Conservation (phyloP, 2,888 invertebrate genomes). For the Hyposoter didymator region DNA sequence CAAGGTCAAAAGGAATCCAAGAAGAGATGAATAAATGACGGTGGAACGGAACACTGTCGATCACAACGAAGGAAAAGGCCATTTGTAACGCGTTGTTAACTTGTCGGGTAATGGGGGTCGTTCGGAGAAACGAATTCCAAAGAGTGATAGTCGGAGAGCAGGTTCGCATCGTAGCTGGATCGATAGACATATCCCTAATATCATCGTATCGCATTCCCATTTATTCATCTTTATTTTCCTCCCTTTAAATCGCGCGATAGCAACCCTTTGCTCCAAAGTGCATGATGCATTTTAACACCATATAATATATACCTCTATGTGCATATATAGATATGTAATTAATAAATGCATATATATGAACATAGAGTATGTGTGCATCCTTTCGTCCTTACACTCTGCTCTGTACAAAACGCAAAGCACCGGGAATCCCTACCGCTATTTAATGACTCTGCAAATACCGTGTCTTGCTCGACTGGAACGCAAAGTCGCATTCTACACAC, state of each 20-base stretch:
- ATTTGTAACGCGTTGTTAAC: constrained; percentile 80
- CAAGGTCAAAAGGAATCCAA: not conserved
- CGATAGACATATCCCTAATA: constrained; percentile 71
- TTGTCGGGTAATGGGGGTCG: constrained; percentile 79
- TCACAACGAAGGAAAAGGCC: constrained; percentile 1
- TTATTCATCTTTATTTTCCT: not conserved
- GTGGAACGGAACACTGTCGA: not conserved
- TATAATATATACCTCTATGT: not conserved
- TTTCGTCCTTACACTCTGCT: constrained; percentile 36
- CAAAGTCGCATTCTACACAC: constrained; percentile 38
- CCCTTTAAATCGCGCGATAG: constrained; percentile 30
- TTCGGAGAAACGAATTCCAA: not conserved
- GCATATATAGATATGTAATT: not conserved
- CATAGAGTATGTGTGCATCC: not conserved
- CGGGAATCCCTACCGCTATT: constrained; percentile 78
- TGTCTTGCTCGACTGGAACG: constrained; percentile 70
- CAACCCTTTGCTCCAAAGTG: constrained; percentile 17
- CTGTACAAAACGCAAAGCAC: constrained; percentile 67
- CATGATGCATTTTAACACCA: constrained; percentile 38
- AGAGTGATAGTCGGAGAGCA: constrained; percentile 9
- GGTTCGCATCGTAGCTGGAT: constrained; percentile 66
- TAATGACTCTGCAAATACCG: constrained; percentile 81
- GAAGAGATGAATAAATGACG: not conserved
- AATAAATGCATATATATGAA: not conserved
- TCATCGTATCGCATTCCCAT: constrained; percentile 3